Conservation (phyloP, 2,888 invertebrate species). For the Parascotia fuliginaria region DNA sequence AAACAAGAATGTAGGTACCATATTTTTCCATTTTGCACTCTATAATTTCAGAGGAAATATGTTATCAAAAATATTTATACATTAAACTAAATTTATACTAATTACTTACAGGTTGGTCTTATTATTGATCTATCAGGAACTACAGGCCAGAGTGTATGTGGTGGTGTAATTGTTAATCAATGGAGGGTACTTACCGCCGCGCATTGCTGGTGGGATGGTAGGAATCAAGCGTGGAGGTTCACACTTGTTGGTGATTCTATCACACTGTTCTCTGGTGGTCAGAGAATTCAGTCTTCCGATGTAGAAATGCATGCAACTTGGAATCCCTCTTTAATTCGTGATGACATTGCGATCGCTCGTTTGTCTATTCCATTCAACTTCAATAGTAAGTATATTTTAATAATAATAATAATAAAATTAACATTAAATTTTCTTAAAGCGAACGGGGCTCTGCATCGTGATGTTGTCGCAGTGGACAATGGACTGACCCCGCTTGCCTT, state of each 20-base stretch:
- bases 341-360: constrained; percentile 58
- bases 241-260: constrained; percentile 62
- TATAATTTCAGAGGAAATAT: too few species aligned
- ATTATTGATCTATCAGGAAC: constrained; percentile 40
- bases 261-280: constrained; percentile 59
- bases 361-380: constrained; percentile 33
- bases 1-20: too few species aligned
- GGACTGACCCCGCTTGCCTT: too few species aligned
- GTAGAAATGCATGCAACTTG: constrained; percentile 55
- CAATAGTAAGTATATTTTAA: constrained; percentile 40
- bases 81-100: background rate
- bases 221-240: constrained; percentile 52
- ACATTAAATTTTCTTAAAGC: too few species aligned
- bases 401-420: too few species aligned
- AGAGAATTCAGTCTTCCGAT: constrained; percentile 42
- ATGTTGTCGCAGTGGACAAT: too few species aligned
- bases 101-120: constrained; percentile 45
- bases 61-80: too few species aligned
- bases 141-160: constrained; percentile 57
- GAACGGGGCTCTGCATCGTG: too few species aligned
- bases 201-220: constrained; percentile 66
- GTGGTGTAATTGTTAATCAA: constrained; percentile 56
- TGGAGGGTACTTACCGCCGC: constrained; percentile 57
- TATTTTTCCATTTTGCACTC: too few species aligned
- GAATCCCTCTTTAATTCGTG: constrained; percentile 48